Evolutionary conservation across 2,113 vertebrate genomes (phyloP), one percentile per base, ranked within the genome.

Genomic region (Ornithorhynchus anatinus): DNA sequence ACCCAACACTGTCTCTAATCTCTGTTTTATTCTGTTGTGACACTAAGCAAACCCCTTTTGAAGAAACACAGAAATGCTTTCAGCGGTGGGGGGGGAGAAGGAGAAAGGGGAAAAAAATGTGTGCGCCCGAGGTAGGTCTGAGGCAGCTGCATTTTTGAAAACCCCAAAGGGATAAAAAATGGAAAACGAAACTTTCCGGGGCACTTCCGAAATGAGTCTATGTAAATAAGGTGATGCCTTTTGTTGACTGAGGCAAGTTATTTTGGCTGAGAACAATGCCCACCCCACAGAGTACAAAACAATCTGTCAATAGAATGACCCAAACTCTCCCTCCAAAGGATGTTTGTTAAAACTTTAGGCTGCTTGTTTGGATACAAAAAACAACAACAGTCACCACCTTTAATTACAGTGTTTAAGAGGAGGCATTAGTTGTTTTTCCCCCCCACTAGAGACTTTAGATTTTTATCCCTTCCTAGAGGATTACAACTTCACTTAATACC

Each of bases 11-110:
- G 73, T 78, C 86, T 81, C 38, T 38, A 79, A 87, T 53, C 62
- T 71, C 72, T 62, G 75, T 69, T 86, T 90, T 89, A 80, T 84
- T 88, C 86, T 87, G 77, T 84, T 86, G 84, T 84, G 84, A 68
- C 2, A 20, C 56, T 66, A 75, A 29, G 80, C 67, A 84, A 86
- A 63, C 62, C 72, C 75, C 67, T 69, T 81, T 68, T 61, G 75
- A 86, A 79, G 73, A 64, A 74, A 85, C 84, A 77, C 62, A 79
- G 63, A 75, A 82, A 72, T 14, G 10, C 69, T 37, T 84, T 74
- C 59, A 73, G 50, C 51, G 39, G 50, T 50, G 47, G 10, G 27
- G 10, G 27, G 33, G 14, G 62, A 12, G 45, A 56, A 1, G 19
- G 29, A 72, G 57, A 36, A 20, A 23, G 43, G 40, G 20, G 81